Evolutionary conservation across 2,888 invertebrate genomes (phyloP).

Genomic region (Idaea aversata): DNA sequence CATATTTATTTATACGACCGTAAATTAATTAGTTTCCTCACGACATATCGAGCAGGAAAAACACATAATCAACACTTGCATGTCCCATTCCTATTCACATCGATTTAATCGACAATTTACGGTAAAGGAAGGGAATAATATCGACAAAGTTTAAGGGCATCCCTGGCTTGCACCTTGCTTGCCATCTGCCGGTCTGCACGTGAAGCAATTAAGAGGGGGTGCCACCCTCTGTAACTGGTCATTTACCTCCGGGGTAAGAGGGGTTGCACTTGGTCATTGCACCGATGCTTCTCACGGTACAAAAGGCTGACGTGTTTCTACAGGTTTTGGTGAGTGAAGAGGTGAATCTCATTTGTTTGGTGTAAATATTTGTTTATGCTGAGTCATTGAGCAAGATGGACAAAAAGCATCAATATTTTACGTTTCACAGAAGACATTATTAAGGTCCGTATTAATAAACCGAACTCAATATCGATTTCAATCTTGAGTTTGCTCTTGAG

Average conservation of each 20-base stretch:
- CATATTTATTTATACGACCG: conserved; percentile 14
- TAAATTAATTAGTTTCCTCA: conserved; percentile 10
- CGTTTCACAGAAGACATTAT: too few relatives aligned
- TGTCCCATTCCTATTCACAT: conserved; percentile 10
- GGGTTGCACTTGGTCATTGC: conserved; percentile 68
- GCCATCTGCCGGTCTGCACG: conserved; percentile 74
- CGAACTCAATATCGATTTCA: too few relatives aligned
- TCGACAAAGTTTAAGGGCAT: conserved; percentile 61
- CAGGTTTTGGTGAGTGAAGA: conserved; percentile 14
- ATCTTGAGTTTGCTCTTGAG: too few relatives aligned
- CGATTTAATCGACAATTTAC: conserved; percentile 29
- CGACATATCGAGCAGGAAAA: conserved; percentile 6
- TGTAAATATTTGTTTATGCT: conserved; percentile 16
- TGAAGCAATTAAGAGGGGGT: conserved; percentile 78
- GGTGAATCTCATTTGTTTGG: conserved; percentile 19
- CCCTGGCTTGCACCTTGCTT: conserved; percentile 76
- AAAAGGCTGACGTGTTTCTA: conserved; percentile 26
- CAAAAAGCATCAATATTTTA: too few relatives aligned
- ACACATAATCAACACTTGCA: conserved; percentile 11
- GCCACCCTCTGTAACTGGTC: conserved; percentile 73
- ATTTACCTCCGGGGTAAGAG: conserved; percentile 64
- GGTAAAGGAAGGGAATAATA: conserved; percentile 39
- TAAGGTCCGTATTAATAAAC: too few relatives aligned
- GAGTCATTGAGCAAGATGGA: neutral
- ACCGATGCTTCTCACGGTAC: conserved; percentile 48